Evolutionary conservation across 2,797 vertebrate genomes (phyloP).

Genomic region (Decapterus maruadsi): DNA sequence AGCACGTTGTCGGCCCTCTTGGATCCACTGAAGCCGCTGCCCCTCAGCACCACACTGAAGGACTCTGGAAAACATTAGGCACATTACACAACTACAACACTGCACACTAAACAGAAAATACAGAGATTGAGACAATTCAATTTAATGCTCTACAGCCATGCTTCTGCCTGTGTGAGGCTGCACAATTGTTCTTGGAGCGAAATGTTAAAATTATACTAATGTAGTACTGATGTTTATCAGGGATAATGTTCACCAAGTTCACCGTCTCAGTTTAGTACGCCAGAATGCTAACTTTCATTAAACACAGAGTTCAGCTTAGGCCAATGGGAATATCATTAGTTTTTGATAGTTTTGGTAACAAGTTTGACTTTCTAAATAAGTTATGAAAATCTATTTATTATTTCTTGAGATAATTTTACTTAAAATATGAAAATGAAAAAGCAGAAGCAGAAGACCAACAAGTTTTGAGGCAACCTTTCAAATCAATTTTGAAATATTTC

Average conservation of each 20-base stretch:
- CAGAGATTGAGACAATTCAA: background rate
- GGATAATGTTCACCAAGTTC: background rate
- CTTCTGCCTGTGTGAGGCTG: background rate
- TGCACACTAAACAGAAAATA: conserved; percentile 1
- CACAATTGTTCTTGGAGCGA: background rate
- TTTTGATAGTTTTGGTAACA: background rate
- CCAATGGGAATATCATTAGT: background rate
- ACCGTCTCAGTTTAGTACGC: background rate
- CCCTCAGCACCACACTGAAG: conserved; percentile 92
- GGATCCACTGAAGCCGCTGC: conserved; percentile 89
- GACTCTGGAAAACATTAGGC: conserved; percentile 85
- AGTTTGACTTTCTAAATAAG: background rate
- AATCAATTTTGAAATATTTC: background rate
- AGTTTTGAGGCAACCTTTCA: background rate
- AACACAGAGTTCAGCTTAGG: background rate
- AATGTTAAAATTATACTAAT: background rate
- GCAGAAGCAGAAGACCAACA: too few species aligned
- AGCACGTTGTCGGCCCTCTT: conserved; percentile 80
- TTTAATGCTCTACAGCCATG: background rate
- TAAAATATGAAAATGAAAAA: background rate
- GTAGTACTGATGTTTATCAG: background rate
- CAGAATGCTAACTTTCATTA: too few species aligned
- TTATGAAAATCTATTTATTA: background rate
- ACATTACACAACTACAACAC: background rate
- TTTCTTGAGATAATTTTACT: background rate